Percentiles rank a stretch among this genome's conserved stretches.
These are phyloP conservation scores for Tetragnatha montana DNA, from an alignment of 2,888 invertebrate species.

Conservation along the genomic window DNA sequence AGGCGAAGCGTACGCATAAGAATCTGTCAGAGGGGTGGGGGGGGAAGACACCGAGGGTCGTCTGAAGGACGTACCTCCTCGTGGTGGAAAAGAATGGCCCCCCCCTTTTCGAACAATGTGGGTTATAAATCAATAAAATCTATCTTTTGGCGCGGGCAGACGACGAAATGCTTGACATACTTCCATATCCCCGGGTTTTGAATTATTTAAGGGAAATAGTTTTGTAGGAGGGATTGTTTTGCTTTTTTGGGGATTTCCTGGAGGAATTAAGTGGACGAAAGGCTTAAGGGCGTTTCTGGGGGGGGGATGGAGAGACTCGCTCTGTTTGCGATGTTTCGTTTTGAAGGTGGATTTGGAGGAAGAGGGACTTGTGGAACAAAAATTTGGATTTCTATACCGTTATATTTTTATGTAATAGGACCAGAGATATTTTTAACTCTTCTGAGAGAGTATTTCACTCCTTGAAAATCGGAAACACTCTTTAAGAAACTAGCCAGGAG, in stretches of 20 bases:
- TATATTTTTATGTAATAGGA: too few species aligned
- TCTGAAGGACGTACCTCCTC: slow-evolving; percentile 20
- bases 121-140: slow-evolving; percentile 69
- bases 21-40: slow-evolving; percentile 48
- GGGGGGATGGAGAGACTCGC: neutral
- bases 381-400: neutral
- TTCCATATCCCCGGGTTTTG: slow-evolving; percentile 26
- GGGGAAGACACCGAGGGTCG: slow-evolving; percentile 1
- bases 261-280: neutral
- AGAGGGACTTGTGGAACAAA: neutral
- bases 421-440: too few species aligned
- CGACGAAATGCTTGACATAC: slow-evolving; percentile 65
- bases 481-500: too few species aligned
- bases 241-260: neutral
- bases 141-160: slow-evolving; percentile 58
- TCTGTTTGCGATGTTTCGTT: slow-evolving; percentile 18
- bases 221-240: slow-evolving; percentile 12
- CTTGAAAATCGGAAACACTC: too few species aligned
- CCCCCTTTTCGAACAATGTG: slow-evolving; percentile 54
- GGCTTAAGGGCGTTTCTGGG: neutral
- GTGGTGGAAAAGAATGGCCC: slow-evolving; percentile 23
- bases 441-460: too few species aligned
- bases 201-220: slow-evolving; percentile 65
- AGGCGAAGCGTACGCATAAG: slow-evolving; percentile 32
- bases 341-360: slow-evolving; percentile 1